Base-by-base conservation (phyloP, 2,888 invertebrate species). In the Zaprionus obscuricornis region DNA sequence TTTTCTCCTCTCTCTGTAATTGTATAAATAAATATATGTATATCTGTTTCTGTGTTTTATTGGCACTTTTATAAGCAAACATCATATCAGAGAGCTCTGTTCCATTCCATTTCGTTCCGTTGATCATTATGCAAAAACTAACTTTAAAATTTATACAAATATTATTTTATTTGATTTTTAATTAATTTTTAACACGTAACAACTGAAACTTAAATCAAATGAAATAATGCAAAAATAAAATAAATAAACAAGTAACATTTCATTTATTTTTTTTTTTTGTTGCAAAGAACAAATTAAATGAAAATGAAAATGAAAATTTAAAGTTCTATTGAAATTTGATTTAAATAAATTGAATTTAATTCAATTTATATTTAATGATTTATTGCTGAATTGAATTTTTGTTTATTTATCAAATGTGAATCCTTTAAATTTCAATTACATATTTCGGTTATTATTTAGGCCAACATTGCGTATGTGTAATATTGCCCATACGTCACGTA, bases 71-170 rank as follows among this genome's bases (percentile, higher is more conserved):
- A 45, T 57, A 40, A 26, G 29, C 43, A 34, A 27, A 36, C 51
- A 59, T 59, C 37, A n/a, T n/a, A n/a, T n/a, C n/a, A n/a, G n/a
- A n/a, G n/a, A n/a, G n/a, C n/a, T n/a, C n/a, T n/a, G n/a, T n/a
- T n/a, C n/a, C 40, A 66, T 52, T 46, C 42, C 33, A 51, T 11
- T 47, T 18, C 49, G 1, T 20, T 20, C 26, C 31, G 20, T 20
- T 20, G 8, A 39, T 39, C 33, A 47, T 58, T 59, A 66, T 45
- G 66, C 66, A 50, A n/a, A n/a, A 64, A 45, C 22, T 39, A 27
- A 42, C 26, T 66, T 45, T 14, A 36, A 46, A 64, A 45, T 50
- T n/a, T 39, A 58, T 18, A 14, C 59, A 33, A 50, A 42, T 51
- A 46, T 42, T 51, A 16, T 16, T 36, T 7, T 16, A 3, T 22